phyloP scores from a whole-genome alignment of 2,797 vertebrate species.

The Oophaga sylvatica region DNA sequence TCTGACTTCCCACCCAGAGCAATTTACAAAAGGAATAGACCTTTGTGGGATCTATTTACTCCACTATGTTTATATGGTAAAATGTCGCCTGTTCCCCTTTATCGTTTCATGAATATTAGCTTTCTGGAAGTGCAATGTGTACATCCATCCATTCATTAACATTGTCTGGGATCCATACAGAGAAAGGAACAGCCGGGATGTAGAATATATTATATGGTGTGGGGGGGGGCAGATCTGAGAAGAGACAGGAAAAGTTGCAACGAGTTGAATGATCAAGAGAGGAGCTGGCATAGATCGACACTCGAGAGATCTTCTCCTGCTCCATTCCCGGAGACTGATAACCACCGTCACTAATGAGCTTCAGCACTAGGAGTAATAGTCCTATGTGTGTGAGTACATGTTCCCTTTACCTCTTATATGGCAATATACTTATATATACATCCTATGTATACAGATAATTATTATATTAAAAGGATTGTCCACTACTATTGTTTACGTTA shows the following conservation, averaged over 20 bases:
- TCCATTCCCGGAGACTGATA: background rate
- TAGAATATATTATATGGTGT: background rate
- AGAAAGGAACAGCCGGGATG: constrained; percentile 1
- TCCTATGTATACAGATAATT: background rate
- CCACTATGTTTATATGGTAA: background rate
- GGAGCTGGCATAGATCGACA: constrained; percentile 2
- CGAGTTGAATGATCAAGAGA: constrained; percentile 31
- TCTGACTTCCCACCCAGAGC: too few relatives aligned
- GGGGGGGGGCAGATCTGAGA: background rate
- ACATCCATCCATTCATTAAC: constrained; percentile 9
- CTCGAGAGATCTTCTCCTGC: background rate
- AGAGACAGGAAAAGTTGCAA: constrained; percentile 23
- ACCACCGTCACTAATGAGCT: background rate
- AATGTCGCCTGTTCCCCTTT: background rate
- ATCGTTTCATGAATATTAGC: background rate
- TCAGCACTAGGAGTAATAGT: background rate
- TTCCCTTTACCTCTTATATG: background rate
- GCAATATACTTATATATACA: background rate
- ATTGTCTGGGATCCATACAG: background rate
- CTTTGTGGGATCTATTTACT: background rate
- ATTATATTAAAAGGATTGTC: background rate
- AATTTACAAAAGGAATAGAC: too few relatives aligned
- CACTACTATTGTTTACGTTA: too few relatives aligned
- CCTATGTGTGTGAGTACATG: background rate
- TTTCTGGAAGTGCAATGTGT: background rate